Evolutionary conservation across 2,888 invertebrate genomes (phyloP).

Genomic region (Synanthedon formicaeformis): DNA sequence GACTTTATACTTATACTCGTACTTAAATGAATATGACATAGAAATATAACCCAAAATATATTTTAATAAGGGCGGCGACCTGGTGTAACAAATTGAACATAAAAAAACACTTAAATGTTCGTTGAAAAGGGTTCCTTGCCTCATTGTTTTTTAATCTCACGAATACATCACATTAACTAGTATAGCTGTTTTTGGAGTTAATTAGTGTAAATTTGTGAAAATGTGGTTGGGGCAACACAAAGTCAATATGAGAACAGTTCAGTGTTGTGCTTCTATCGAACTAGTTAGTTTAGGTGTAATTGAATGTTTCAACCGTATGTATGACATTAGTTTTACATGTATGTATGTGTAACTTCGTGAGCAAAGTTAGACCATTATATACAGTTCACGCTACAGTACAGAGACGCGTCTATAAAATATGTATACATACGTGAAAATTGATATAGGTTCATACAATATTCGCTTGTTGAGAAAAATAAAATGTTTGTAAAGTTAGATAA

Average conservation of each 20-base stretch:
- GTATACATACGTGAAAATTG: no score
- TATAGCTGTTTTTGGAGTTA: background rate
- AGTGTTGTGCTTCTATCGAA: background rate
- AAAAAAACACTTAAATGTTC: conserved; percentile 20
- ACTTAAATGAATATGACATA: no score
- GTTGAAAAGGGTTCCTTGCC: conserved; percentile 6
- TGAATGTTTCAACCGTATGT: background rate
- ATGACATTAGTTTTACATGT: no score
- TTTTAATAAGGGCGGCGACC: conserved; percentile 23
- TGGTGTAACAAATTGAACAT: conserved; percentile 17
- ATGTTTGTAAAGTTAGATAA: no score
- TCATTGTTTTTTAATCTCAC: conserved; percentile 2
- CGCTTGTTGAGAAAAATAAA: no score
- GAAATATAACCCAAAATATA: conserved; percentile 2
- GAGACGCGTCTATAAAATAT: no score
- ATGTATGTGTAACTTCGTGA: no score
- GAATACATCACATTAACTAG: conserved; percentile 1
- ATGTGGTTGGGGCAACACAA: background rate
- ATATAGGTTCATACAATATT: no score
- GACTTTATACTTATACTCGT: no score
- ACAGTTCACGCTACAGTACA: no score
- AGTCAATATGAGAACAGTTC: background rate
- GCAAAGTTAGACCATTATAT: no score
- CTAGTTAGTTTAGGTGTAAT: background rate
- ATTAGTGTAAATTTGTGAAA: background rate